Percentiles rank a stretch among this genome's conserved stretches.
Conservation (phyloP, 2,113 vertebrate genomes). For the Camelus dromedarius region DNA sequence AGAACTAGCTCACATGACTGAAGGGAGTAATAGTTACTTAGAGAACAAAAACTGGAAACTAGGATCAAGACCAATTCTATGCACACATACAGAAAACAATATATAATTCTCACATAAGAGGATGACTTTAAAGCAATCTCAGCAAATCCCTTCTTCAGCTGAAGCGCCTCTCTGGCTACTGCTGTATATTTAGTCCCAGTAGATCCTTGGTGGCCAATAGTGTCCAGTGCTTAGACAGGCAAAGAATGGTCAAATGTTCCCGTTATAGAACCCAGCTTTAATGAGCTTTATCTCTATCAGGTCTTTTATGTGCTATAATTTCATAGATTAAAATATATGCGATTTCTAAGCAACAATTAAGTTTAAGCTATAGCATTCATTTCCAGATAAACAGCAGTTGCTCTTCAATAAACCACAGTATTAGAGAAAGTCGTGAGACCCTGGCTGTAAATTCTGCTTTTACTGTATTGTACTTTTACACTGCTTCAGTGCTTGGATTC, state of each 20-base stretch:
- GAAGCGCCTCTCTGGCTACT: not conserved
- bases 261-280: not conserved
- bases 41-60: constrained; percentile 9
- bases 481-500: not conserved
- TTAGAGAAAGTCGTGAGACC: not conserved
- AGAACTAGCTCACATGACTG: not conserved
- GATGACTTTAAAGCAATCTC: not conserved
- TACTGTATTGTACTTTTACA: not conserved
- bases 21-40: not conserved
- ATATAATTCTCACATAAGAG: not conserved
- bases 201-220: not conserved
- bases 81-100: not conserved
- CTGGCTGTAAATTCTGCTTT: constrained; percentile 2
- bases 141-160: not conserved
- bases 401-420: not conserved
- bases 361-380: not conserved
- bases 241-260: not conserved
- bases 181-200: not conserved
- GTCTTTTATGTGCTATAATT: not conserved
- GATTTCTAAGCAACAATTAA: not conserved
- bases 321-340: not conserved
- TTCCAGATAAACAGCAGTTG: not conserved
- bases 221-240: not conserved
- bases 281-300: not conserved
- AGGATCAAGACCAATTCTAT: not conserved